Evolutionary conservation across 2,888 invertebrate genomes (phyloP), one percentile per base, ranked within the genome.

Genomic region (Leptinotarsa rubiginosa): DNA sequence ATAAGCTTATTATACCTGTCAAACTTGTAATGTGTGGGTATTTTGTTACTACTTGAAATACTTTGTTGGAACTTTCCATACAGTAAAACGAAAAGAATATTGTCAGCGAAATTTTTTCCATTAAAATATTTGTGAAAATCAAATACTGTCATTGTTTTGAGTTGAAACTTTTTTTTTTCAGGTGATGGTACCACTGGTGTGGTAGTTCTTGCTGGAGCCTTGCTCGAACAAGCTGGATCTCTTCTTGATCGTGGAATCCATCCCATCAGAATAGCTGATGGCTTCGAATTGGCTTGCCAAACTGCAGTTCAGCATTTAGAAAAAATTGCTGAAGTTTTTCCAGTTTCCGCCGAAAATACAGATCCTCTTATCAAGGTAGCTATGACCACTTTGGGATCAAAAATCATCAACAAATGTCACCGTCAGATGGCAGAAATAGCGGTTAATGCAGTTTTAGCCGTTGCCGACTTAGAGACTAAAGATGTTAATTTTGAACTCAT

Each of bases 171-270:
- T n/a, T 25, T 25, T 54, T 15, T 71, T 72, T 68, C 65, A 82
- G 99, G 99, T 54, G 99, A 99, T 89, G 99, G 99, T 66, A 99
- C 99, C 1, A 99, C 99, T 12, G 99, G 99, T 15, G 99, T 99
- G 81, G 99, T 99, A 20, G 93, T 93, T 0, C 86, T 93, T 75
- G 93, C 93, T 78, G 93, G 98, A 66, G 97, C 99, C 2, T 90
- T 99, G 2, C 87, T 99, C 72, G 99, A 99, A 85, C 97, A 99
- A 87, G 98, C 99, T 0, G 96, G 97, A 82, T 90, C 92, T 78
- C 89, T 99, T 15, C 87, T 99, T 4, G 98, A 99, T 89, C 95
- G 96, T 83, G 99, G 99, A 59, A 98, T 99, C 86, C 99, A 99
- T 88, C 99, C 99, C 0, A 98, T 99, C 83, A 93, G 99, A 82